A percentile compares a stretch with the other conserved stretches of the same genome.
These are phyloP conservation scores for Diploscapter pachys DNA, from an alignment of 1,140 invertebrate species.

Conservation along the genomic window DNA sequence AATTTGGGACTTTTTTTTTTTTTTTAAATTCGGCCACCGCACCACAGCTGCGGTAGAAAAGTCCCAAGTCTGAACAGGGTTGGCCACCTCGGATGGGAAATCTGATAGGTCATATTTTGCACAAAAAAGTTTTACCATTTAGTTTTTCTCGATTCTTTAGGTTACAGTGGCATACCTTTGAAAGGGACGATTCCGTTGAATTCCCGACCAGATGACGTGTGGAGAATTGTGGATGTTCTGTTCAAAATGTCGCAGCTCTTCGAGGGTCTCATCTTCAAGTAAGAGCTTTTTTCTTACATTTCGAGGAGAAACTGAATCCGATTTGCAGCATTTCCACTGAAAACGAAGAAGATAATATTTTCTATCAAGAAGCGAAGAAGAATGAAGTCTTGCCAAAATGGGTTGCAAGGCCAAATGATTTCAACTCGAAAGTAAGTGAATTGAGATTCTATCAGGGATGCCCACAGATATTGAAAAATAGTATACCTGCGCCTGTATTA, in stretches of 20 bases:
- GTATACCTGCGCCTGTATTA: no score
- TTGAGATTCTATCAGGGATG: neutral
- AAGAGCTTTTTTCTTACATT: conserved; percentile 2
- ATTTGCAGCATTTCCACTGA: conserved; percentile 29
- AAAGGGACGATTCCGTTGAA: conserved; percentile 26
- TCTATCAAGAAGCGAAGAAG: conserved; percentile 21
- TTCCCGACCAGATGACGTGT: conserved; percentile 27
- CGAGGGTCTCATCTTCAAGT: conserved; percentile 15
- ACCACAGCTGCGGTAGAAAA: no score
- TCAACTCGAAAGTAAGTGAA: conserved; percentile 21
- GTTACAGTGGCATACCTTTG: conserved; percentile 33
- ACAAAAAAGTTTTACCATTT: no score
- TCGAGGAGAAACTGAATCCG: neutral
- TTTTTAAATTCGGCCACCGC: no score
- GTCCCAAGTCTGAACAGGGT: no score
- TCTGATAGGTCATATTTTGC: no score
- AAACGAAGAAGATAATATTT: conserved; percentile 16
- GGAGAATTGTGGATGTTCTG: conserved; percentile 30
- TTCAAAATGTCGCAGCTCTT: conserved; percentile 25
- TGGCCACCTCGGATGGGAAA: no score
- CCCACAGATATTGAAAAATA: no score
- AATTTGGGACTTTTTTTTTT: no score
- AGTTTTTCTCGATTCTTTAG: neutral
- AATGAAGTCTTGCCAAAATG: conserved; percentile 29
- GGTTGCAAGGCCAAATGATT: neutral